These are phyloP conservation scores for Mythimna pallens DNA, from an alignment of 2,888 invertebrate species.

Conservation along the genomic window DNA sequence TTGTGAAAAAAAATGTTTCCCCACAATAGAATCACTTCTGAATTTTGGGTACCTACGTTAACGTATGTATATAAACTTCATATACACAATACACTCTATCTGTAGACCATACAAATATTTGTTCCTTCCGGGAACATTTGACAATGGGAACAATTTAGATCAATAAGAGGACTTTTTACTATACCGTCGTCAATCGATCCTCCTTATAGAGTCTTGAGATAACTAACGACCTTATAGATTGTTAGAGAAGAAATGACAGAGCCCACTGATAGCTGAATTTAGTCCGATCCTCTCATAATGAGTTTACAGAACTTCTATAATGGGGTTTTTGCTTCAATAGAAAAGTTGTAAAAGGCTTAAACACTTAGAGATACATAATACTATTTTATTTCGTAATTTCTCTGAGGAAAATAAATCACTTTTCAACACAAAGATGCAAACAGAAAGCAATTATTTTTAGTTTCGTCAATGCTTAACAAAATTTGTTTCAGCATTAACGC, in stretches of 20 bases:
- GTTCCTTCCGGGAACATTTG: too few relatives aligned
- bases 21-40: too few relatives aligned
- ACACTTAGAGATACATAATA: slow-evolving; percentile 19
- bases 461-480: slow-evolving; percentile 14
- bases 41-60: too few relatives aligned
- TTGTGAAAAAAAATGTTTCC: too few relatives aligned
- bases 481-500: slow-evolving; percentile 9
- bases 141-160: too few relatives aligned
- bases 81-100: too few relatives aligned
- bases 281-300: slow-evolving; percentile 41
- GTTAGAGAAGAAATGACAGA: slow-evolving; percentile 39
- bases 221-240: slow-evolving; percentile 26
- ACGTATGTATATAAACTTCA: too few relatives aligned
- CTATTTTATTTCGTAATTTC: slow-evolving; percentile 18
- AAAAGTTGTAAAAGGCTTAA: slow-evolving; percentile 45
- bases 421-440: slow-evolving; percentile 20
- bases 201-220: slow-evolving; percentile 29
- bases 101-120: too few relatives aligned
- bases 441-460: slow-evolving; percentile 26
- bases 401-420: slow-evolving; percentile 9
- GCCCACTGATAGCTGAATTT: slow-evolving; percentile 29
- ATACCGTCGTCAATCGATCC: slow-evolving; percentile 12
- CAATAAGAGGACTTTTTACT: too few relatives aligned
- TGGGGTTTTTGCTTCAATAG: slow-evolving; percentile 39
- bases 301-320: slow-evolving; percentile 51